Evolutionary conservation across 2,797 vertebrate species (phyloP), one percentile per base, ranked within the genome.

Genomic region (Hafferia zeledoni): DNA sequence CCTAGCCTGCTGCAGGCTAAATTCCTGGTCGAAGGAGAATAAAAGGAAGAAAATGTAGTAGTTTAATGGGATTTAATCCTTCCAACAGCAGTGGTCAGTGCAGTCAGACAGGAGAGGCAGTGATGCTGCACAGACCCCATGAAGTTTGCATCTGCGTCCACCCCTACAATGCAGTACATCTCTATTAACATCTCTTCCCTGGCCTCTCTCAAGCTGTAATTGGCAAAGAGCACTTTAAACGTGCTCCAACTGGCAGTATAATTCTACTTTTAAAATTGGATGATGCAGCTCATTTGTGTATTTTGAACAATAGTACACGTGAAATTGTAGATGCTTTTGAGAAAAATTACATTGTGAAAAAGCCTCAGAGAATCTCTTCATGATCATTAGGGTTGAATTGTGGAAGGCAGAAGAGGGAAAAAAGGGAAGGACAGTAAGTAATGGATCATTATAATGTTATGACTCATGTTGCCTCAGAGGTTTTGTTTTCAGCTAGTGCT

Each of bases 371-470:
- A 93, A 81, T 81, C 50, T 93, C 57, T 93, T 88, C 2, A 4
- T 72, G 91, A 79, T 70, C 87, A 93, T 96, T 95, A 96, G 80
- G 87, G 65, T 93, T 94, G 90, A 96, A 96, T 76, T 95, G 90
- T 81, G 91, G 65, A 93, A 94, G 55, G 44, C 65, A 93, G 69
- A 90, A 78, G 59, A 74, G 69, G 46, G 16, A 59, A 94, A 94
- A 94, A 96, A 76, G 16, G 39, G 65, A 78, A 94, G 41, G 65
- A 72, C 35, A 75, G 41, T 31, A 94, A 93, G 50, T 76, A 93
- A 95, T 91, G 83, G 85, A 63, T 94, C 0, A 0, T 86, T 94
- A 81, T 81, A 79, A 94, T 2, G 1, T 69, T 93, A 87, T 94
- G 95, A 91, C 56, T 94, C 92, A 91, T 80, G 17, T 61, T 91